Conservation (phyloP, 1,140 invertebrate genomes). For the Hyphantria cunea region DNA sequence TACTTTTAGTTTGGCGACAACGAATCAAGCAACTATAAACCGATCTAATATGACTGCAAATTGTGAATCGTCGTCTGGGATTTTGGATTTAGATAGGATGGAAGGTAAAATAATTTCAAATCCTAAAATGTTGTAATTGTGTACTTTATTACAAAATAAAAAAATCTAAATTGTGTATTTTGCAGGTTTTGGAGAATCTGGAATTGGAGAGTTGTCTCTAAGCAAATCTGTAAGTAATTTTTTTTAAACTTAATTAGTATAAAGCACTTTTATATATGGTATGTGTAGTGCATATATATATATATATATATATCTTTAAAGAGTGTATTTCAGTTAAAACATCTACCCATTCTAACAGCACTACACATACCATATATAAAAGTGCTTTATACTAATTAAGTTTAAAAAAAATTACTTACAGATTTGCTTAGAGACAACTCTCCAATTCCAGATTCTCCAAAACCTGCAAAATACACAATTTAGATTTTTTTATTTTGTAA, state of each 20-base stretch:
- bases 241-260: no score
- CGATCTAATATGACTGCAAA: conserved; percentile 43
- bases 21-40: conserved; percentile 35
- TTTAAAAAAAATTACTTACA: no score
- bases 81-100: conserved; percentile 66
- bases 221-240: conserved; percentile 67
- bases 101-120: conserved; percentile 48
- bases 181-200: conserved; percentile 67
- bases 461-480: conserved; percentile 50
- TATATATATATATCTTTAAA: no score
- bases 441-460: conserved; percentile 57
- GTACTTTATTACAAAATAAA: not conserved
- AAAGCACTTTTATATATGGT: no score
- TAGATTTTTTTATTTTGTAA: not conserved
- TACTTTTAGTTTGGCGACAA: conserved; percentile 39
- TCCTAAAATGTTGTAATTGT: not conserved
- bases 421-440: conserved; percentile 61
- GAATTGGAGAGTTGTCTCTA: conserved; percentile 48
- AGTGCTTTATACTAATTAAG: no score
- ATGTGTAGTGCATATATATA: no score
- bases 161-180: conserved; percentile 23
- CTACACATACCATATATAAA: no score
- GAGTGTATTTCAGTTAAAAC: no score
- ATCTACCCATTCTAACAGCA: no score
- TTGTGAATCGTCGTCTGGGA: conserved; percentile 65